Base-by-base conservation (phyloP, 2,797 vertebrate genomes). In the Melopsittacus undulatus region DNA sequence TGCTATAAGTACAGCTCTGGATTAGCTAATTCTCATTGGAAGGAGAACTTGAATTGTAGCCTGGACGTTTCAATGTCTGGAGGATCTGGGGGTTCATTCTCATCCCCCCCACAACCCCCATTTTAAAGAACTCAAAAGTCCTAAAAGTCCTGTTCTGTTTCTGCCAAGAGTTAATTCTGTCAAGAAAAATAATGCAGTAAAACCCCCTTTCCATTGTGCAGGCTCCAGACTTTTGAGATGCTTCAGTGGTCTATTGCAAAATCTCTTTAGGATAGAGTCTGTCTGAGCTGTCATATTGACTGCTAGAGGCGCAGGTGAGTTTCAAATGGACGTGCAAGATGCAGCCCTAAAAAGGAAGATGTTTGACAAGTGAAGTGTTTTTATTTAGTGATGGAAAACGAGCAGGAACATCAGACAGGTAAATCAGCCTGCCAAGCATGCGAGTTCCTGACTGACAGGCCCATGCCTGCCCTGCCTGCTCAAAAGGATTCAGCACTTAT, bases 361-460 rank as follows among this genome's bases (percentile, higher is more conserved):
- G 83, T 94, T 89, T 96, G 95, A 95, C 95, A 96, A 87, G 92
- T 59, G 74, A 87, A 97, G 23, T 80, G 88, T 87, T 93, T 94
- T 94, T 90, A 90, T 92, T 96, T 95, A 90, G 87, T 89, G 90
- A 93, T 83, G 45, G 92, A 92, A 81, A 94, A 96, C 2, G 61
- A 95, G 83, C 24, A 75, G 88, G 52, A 92, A 96, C 91, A 94
- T 93, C 90, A 92, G 86, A 64, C 90, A 96, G 83, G 92, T 95
- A 97, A 94, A 95, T 94, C 36, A 0, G 52, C 75, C 64, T 92
- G 90, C 78, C 91, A 87, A 92, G 52, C 68, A 72, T 24, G 64
- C 84, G 80, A 77, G 42, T n/a, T 90, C 42, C 38, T 92, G 88
- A 92, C 61, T 95, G 95, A 91, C 95, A 94, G 81, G 52, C 86